Evolutionary conservation across 2,797 vertebrate genomes (phyloP).

Genomic region (Naso thynnoides): DNA sequence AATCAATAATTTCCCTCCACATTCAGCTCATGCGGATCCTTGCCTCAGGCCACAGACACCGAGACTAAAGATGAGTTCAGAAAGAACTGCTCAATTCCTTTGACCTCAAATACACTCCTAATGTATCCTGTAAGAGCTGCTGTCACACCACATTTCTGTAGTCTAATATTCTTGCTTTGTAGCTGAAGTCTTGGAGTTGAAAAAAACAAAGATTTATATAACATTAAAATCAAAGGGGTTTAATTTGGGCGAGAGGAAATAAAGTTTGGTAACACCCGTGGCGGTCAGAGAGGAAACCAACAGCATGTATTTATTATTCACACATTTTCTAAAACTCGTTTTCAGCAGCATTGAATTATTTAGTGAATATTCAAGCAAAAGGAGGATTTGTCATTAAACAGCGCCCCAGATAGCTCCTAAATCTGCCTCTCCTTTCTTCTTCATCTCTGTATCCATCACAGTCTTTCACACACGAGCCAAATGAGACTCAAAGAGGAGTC

Average conservation of each 20-base stretch:
- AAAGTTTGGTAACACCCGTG: constrained; percentile 42
- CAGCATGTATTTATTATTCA: constrained; percentile 81
- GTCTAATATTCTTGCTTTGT: constrained; percentile 25
- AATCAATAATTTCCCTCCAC: constrained; percentile 40
- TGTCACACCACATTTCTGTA: not conserved
- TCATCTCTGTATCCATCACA: not conserved
- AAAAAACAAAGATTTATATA: constrained; percentile 30
- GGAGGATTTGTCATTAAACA: constrained; percentile 82
- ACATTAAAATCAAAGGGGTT: constrained; percentile 38
- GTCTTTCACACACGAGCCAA: constrained; percentile 12
- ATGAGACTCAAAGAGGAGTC: not conserved
- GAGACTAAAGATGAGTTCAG: constrained; percentile 24
- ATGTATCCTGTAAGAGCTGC: not conserved
- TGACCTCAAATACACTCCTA: not conserved
- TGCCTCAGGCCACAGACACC: constrained; percentile 17
- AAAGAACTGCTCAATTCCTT: constrained; percentile 26
- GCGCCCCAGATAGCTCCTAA: constrained; percentile 62
- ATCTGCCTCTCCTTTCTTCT: constrained; percentile 24
- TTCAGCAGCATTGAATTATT: constrained; percentile 82
- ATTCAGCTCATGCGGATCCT: constrained; percentile 46
- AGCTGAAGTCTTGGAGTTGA: constrained; percentile 6
- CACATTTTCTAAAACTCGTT: constrained; percentile 75
- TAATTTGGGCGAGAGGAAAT: constrained; percentile 44
- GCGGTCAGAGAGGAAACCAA: constrained; percentile 68
- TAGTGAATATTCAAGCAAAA: constrained; percentile 81